Evolutionary conservation across 2,888 invertebrate species (phyloP).

Genomic region (Pimpla rufipes): DNA sequence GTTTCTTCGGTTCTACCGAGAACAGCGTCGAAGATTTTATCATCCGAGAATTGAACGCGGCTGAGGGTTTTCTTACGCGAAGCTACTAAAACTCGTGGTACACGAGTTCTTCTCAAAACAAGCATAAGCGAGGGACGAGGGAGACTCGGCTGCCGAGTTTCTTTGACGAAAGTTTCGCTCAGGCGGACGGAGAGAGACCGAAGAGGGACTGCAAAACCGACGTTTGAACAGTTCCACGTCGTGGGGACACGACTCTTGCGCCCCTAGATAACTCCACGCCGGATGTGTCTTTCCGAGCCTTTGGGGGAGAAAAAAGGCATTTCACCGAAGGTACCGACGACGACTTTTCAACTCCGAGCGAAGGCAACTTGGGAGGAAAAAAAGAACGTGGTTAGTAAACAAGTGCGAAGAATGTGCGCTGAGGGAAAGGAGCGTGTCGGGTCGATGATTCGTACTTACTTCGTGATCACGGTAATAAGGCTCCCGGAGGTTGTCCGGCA

Average conservation of each 20-base stretch:
- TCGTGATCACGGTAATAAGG: constrained; percentile 98
- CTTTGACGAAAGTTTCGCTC: constrained; percentile 59
- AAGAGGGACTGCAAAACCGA: constrained; percentile 29
- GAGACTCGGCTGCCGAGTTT: constrained; percentile 16
- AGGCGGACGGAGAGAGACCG: constrained; percentile 30
- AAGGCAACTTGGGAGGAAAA: constrained; percentile 12
- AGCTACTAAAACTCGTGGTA: constrained; percentile 24
- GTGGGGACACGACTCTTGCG: not conserved
- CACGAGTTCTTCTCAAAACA: constrained; percentile 25
- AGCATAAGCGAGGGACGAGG: not conserved
- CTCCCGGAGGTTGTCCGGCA: constrained; percentile 96
- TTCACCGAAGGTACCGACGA: constrained; percentile 1
- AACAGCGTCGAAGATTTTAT: constrained; percentile 26
- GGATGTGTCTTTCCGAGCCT: constrained; percentile 18
- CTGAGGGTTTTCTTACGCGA: constrained; percentile 28
- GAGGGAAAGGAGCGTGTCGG: constrained; percentile 23
- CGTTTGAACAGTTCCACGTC: constrained; percentile 22
- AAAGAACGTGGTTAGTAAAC: constrained; percentile 59
- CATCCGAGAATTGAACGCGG: constrained; percentile 33
- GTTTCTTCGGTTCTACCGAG: constrained; percentile 7
- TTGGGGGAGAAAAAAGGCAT: not conserved
- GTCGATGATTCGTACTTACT: constrained; percentile 86
- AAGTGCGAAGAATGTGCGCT: constrained; percentile 13
- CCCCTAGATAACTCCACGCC: constrained; percentile 1
- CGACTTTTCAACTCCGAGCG: not conserved